These are phyloP conservation scores for Urocyon cinereoargenteus DNA, from an alignment of 2,797 vertebrate species.

Conservation along the genomic window DNA sequence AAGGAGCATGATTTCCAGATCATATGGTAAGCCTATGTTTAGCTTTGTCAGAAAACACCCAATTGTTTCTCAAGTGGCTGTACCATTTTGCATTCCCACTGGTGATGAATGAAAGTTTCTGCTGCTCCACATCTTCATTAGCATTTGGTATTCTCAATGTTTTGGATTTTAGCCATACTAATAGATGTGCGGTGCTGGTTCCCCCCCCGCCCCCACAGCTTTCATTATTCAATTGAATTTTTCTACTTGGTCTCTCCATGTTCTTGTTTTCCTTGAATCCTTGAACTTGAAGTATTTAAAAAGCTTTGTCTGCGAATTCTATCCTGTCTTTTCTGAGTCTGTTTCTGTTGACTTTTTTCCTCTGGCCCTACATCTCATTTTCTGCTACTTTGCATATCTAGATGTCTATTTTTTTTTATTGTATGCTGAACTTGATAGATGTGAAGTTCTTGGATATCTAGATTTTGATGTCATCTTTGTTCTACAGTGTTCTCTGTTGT, in stretches of 20 bases:
- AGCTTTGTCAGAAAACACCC: background rate
- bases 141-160: background rate
- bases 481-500: background rate
- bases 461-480: constrained; percentile 24
- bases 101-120: too few relatives aligned
- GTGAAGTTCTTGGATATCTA: background rate
- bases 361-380: background rate
- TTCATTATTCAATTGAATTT: background rate
- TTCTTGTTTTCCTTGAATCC: background rate
- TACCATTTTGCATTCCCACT: background rate
- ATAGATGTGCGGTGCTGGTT: background rate
- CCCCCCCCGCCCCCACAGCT: background rate
- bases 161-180: background rate
- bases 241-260: background rate
- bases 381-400: constrained; percentile 4
- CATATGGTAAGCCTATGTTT: background rate
- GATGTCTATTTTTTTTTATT: background rate
- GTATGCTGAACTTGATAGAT: background rate
- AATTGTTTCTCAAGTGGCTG: background rate
- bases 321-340: constrained; percentile 2
- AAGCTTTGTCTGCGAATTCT: background rate
- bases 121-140: background rate
- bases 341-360: background rate
- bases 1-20: too few relatives aligned
- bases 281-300: background rate